phyloP scores from a whole-genome alignment of 2,113 vertebrate genomes.

The Equus quagga region DNA sequence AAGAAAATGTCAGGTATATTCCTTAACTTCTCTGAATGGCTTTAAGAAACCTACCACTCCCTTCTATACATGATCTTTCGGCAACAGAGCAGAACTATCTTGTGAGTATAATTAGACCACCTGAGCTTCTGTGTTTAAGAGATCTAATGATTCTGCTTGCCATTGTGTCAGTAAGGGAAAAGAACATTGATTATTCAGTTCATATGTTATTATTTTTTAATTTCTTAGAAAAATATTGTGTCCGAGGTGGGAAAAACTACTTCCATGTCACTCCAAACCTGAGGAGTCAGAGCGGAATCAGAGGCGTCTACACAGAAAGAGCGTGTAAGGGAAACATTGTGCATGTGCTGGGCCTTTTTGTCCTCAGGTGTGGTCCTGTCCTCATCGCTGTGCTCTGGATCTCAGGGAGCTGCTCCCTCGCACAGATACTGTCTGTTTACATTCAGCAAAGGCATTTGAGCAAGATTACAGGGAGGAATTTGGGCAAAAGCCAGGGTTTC shows the following conservation, averaged over 20 bases:
- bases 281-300: not conserved
- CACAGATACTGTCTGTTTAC: not conserved
- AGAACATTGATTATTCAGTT: not conserved
- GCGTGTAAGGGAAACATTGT: not conserved
- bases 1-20: not conserved
- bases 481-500: not conserved
- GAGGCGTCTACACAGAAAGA: not conserved
- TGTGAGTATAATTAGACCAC: not conserved
- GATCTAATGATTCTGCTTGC: not conserved
- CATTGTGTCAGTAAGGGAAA: not conserved
- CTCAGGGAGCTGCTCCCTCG: not conserved
- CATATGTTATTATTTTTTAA: not conserved
- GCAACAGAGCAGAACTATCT: not conserved
- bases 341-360: too few species aligned
- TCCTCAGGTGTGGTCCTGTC: not conserved
- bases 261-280: not conserved
- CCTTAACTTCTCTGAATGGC: not conserved
- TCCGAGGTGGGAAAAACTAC: not conserved
- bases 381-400: not conserved
- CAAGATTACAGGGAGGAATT: not conserved
- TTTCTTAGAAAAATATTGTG: slow-evolving; percentile 13
- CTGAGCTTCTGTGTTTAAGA: not conserved
- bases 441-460: not conserved
- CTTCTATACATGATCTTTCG: not conserved
- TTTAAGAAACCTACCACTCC: not conserved